Percentiles rank a stretch among this genome's conserved stretches.
Conservation (phyloP, 1,140 invertebrate genomes). For the Parapsyche elsis region DNA sequence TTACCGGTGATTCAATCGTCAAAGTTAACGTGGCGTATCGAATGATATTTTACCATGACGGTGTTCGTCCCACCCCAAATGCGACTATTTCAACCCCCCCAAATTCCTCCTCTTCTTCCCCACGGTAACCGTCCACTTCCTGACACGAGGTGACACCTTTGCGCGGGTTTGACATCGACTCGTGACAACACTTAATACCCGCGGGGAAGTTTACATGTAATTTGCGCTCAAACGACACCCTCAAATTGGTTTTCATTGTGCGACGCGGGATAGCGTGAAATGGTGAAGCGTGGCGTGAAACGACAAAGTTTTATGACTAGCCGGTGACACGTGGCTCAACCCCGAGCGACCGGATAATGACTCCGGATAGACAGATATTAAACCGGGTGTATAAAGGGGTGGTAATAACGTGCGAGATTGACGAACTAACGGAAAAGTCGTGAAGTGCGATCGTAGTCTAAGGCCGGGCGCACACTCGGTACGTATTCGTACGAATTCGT, state of each 20-base stretch:
- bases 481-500: too few relatives aligned
- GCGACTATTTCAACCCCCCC: not conserved
- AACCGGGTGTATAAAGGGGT: too few relatives aligned
- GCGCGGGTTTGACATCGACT: slow-evolving; percentile 26
- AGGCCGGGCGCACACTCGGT: too few relatives aligned
- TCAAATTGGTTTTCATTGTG: slow-evolving; percentile 44
- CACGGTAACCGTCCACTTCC: slow-evolving; percentile 39
- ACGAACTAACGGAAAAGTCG: too few relatives aligned
- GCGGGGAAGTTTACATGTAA: slow-evolving; percentile 31
- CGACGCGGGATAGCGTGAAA: slow-evolving; percentile 21
- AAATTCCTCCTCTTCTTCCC: not conserved
- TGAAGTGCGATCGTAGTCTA: too few relatives aligned
- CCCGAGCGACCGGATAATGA: too few relatives aligned
- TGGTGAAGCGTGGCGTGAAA: not conserved
- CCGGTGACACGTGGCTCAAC: not conserved
- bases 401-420: too few relatives aligned
- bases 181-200: slow-evolving; percentile 43
- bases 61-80: not conserved
- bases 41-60: not conserved
- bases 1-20: slow-evolving; percentile 3
- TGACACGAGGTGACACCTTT: slow-evolving; percentile 47
- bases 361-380: too few relatives aligned
- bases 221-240: slow-evolving; percentile 42
- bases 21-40: slow-evolving; percentile 11
- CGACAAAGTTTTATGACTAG: slow-evolving; percentile 16